Base-by-base conservation (phyloP, 2,888 invertebrate genomes). In the Chaetogeoica ovagalla region DNA sequence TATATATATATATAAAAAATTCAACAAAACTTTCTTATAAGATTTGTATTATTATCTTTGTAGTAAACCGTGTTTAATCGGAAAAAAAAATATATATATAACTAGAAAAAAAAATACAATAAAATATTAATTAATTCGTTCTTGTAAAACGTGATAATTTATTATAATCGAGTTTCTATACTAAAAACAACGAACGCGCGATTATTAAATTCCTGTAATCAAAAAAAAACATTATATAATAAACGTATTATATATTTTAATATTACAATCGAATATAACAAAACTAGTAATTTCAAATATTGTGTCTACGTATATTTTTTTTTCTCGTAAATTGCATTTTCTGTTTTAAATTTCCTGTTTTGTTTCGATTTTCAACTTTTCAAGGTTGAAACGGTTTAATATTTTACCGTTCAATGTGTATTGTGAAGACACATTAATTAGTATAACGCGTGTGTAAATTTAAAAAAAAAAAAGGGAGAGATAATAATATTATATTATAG, bases 371-470 rank as follows among this genome's bases (percentile, higher is more conserved):
- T 59, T 48, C 75, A 68, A 76, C 59, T 66, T 68, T 59, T 48
- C 75, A 68, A 76, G 75, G 75, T 59, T n/a, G 68, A 43, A 68
- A 43, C 30, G n/a, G 66, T 76, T 76, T 1, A 74, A 37, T 30
- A 30, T 21, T 71, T 59, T 11, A 55, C 4, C 39, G 0, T 65
- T 74, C 19, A 19, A 30, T 57, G 59, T 15, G 23, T 57, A 65
- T 21, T 21, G n/a, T 55, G 52, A 59, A 59, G 43, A 57, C 55
- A 23, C 23, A 30, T 68, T 63, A 52, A 74, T 59, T 68, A 68
- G 43, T 68, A 23, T 68, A 9, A n/a, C 30, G 13, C 66, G n/a
- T 66, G 43, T 59, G 43, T 59, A 76, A 68, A 76, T 59, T 59
- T 30, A 43, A 66, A 76, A 59, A 43, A 43, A 65, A 39, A 57